phyloP scores from a whole-genome alignment of 2,797 vertebrate genomes.

The Diglossa cyanea region DNA sequence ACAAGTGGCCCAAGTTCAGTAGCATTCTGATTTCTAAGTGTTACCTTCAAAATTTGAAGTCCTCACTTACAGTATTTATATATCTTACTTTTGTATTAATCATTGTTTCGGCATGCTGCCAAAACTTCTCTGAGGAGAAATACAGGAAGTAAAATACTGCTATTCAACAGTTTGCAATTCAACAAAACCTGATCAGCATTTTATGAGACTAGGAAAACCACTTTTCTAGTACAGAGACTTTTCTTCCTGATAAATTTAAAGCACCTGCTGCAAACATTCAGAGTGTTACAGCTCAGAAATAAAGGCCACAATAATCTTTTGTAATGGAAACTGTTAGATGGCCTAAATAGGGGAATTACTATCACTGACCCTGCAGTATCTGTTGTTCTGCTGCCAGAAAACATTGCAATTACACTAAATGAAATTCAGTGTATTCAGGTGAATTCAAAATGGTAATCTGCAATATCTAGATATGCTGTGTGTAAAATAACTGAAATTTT shows the following conservation, averaged over 20 bases:
- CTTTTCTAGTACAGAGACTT: background rate
- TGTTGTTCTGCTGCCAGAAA: constrained; percentile 20
- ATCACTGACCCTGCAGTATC: background rate
- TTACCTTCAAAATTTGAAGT: background rate
- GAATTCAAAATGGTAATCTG: background rate
- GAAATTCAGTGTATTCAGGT: background rate
- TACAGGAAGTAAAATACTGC: background rate
- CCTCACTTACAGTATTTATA: background rate
- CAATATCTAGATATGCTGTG: background rate
- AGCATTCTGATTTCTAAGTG: background rate
- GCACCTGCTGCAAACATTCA: background rate
- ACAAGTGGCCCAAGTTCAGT: background rate
- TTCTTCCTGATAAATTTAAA: constrained; percentile 5
- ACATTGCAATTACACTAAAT: background rate
- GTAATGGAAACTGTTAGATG: constrained; percentile 20
- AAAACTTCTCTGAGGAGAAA: background rate
- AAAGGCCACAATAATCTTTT: constrained; percentile 29
- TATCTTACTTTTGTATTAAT: background rate
- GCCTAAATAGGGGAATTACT: background rate
- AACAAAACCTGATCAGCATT: background rate
- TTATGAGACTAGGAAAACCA: background rate
- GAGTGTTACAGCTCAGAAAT: constrained; percentile 17
- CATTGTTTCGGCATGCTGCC: background rate
- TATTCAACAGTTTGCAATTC: background rate
- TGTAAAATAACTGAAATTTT: background rate